Base-by-base conservation (phyloP, 2,797 vertebrate genomes). In the Pangasius djambal region DNA sequence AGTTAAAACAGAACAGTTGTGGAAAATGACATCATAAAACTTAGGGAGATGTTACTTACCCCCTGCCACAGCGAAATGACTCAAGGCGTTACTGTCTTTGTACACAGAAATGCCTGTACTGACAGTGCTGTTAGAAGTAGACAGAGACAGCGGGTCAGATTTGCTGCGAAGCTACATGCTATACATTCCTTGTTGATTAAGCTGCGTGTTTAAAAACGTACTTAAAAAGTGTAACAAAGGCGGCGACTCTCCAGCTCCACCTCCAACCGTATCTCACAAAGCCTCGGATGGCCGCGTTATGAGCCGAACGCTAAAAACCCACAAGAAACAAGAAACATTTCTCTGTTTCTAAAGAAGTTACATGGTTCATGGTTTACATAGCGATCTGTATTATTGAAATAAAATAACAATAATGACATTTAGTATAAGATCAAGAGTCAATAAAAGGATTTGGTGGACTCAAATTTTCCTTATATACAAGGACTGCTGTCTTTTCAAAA, bases 211-310 rank as follows among this genome's bases (percentile, higher is more conserved):
- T 34, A 44, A 57, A 22, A 12, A 91, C 97, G 96, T 93, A 99
- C 98, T 98, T 99, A 94, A 99, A 99, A 79, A 98, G 16, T 0
- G 96, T 96, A 72, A 98, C 96, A 65, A 99, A 99, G 0, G 93
- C 74, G 0, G 96, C 87, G 0, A 98, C 95, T 90, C 98, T 97
- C 98, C 98, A 99, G 93, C 98, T 95, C 98, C 98, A 99, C 83
- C 98, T 97, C 97, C 97, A 98, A 59, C 98, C 98, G 0, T 98
- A 99, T 10, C 97, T 96, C 88, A 99, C 85, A 86, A 99, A 99
- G 0, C 98, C 97, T 0, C 98, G 94, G 70, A 96, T 95, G 0
- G 97, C 98, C 20, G 97, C 98, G 0, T 97, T 96, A 55, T 99
- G 98, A 0, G 97, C 97, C 0, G 96, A 96, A 89, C 97, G 97